These are phyloP conservation scores for Phyllotreta striolata DNA, from an alignment of 2,888 invertebrate species.

Conservation along the genomic window DNA sequence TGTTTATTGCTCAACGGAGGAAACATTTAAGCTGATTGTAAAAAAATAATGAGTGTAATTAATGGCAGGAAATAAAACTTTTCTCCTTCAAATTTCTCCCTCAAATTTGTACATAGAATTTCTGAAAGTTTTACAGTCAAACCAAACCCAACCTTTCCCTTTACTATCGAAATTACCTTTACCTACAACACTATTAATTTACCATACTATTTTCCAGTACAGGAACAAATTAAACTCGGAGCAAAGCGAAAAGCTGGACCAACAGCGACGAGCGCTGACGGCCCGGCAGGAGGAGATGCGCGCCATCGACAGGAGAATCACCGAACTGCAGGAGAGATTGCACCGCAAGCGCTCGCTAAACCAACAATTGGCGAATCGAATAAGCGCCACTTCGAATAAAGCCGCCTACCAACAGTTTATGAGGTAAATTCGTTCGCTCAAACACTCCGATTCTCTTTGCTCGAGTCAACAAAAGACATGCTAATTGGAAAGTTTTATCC, in stretches of 20 bases:
- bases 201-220: constrained; percentile 69
- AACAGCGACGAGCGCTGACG: constrained; percentile 87
- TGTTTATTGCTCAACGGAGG: too few species aligned
- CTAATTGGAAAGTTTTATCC: too few species aligned
- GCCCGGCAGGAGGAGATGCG: constrained; percentile 91
- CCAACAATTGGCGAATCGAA: constrained; percentile 73
- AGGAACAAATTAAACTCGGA: constrained; percentile 96
- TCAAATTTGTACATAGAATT: too few species aligned
- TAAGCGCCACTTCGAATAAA: constrained; percentile 62
- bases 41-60: too few species aligned
- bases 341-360: constrained; percentile 89
- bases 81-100: too few species aligned
- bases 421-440: constrained; percentile 49
- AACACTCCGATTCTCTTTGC: not conserved
- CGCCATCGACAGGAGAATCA: constrained; percentile 91
- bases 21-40: too few species aligned
- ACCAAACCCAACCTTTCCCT: too few species aligned
- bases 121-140: too few species aligned
- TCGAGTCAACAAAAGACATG: not conserved
- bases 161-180: too few species aligned
- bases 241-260: constrained; percentile 88
- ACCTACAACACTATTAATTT: too few species aligned
- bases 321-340: constrained; percentile 90
- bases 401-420: constrained; percentile 60
- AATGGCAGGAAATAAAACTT: too few species aligned